A percentile compares a stretch with the other conserved stretches of the same genome.
phyloP scores from a whole-genome alignment of 2,888 invertebrate species.

The Ischnura elegans region DNA sequence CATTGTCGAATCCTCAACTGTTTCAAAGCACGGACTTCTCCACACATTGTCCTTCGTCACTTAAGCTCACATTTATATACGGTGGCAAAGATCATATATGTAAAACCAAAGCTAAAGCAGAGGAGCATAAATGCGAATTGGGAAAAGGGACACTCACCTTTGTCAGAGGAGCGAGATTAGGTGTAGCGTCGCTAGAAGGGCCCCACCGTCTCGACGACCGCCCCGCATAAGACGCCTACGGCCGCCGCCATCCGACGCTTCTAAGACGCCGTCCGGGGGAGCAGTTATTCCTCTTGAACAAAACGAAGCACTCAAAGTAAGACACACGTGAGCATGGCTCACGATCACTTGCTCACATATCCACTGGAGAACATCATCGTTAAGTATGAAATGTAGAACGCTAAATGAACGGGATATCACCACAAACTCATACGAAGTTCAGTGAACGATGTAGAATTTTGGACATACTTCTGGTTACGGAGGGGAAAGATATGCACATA shows the following conservation, averaged over 20 bases:
- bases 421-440: background rate
- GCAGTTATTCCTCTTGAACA: background rate
- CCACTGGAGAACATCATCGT: background rate
- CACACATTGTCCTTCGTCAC: too few species aligned
- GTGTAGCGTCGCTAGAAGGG: slow-evolving; percentile 41
- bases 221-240: slow-evolving; percentile 1
- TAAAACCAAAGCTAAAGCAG: too few species aligned
- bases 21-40: too few species aligned
- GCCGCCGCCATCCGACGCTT: background rate
- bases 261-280: background rate
- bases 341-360: background rate
- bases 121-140: background rate
- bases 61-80: too few species aligned
- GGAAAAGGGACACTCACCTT: background rate
- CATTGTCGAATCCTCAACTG: too few species aligned
- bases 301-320: too few species aligned
- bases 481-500: too few species aligned
- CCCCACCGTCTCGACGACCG: slow-evolving; percentile 30
- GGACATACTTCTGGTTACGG: too few species aligned
- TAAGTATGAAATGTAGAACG: background rate
- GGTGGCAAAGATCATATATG: too few species aligned
- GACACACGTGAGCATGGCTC: background rate
- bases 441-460: too few species aligned
- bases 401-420: background rate
- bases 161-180: slow-evolving; percentile 43